Evolutionary conservation across 2,113 vertebrate species (phyloP), one percentile per base, ranked within the genome.

Genomic region (Ia io): DNA sequence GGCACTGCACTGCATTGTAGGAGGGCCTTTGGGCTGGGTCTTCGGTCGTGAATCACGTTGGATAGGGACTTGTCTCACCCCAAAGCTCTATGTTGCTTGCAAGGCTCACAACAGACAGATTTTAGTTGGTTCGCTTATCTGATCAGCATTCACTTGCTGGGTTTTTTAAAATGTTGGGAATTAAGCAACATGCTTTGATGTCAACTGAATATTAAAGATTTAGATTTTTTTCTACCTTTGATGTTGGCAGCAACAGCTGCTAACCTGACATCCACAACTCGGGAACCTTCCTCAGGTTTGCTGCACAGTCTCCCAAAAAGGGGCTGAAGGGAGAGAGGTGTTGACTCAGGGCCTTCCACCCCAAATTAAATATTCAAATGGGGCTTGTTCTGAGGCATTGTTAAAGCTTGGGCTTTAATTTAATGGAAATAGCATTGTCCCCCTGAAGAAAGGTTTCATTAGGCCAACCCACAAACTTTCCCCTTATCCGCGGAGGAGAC

Each of bases 391-490:
- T 30, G 84, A 96, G 79, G 86, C 94, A 97, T 95, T 96, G 95
- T 0, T 4, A 89, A 94, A 94, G 92, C 84, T 74, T 0, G 76
- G 90, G 95, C 96, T 0, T 98, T 95, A 98, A 82, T 98, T 97
- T 98, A 97, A 97, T 97, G 98, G 96, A 91, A 5, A 97, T 97
- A 93, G 83, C 96, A 70, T 97, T 98, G 98, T 98, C 97, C 87
- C 95, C 96, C 96, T 40, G 89, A 98, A 98, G 97, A 98, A 98
- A 98, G 98, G 98, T 98, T 98, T 98, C 98, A 98, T 98, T 98
- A 97, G 98, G 98, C 97, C 96, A 97, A 98, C 98, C 98, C 93
- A 96, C 97, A 98, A 98, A 98, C 98, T 98, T 97, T 97, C 96
- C 97, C 96, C 97, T 98, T 98, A 98, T 98, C 98, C 98, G 94